Percentiles rank a stretch among this genome's conserved stretches.
These are phyloP conservation scores for Megalops cyprinoides DNA, from an alignment of 2,797 vertebrate species.

Conservation along the genomic window DNA sequence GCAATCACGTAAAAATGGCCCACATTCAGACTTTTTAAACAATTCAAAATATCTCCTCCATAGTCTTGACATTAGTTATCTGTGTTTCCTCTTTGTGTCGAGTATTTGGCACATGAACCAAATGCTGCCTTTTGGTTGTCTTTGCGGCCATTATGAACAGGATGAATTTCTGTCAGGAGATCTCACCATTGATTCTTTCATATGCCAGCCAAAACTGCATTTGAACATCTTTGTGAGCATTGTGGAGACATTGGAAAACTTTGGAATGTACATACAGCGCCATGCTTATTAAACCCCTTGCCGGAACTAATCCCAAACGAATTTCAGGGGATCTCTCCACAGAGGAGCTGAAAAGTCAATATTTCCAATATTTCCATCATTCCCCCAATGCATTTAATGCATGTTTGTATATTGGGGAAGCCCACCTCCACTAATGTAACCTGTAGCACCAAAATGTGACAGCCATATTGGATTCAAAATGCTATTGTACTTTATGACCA, in stretches of 20 bases:
- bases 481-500: too few relatives aligned
- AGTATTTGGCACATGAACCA: not conserved
- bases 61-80: not conserved
- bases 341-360: too few relatives aligned
- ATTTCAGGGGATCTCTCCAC: too few relatives aligned
- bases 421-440: too few relatives aligned
- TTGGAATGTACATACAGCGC: too few relatives aligned
- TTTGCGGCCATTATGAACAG: conserved; percentile 39
- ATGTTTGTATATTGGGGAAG: too few relatives aligned
- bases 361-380: too few relatives aligned
- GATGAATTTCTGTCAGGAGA: conserved; percentile 34
- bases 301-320: too few relatives aligned
- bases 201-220: conserved; percentile 29
- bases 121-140: not conserved
- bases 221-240: not conserved
- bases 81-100: not conserved
- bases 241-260: conserved; percentile 25
- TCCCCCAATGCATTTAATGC: too few relatives aligned
- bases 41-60: not conserved
- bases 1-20: not conserved
- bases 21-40: not conserved
- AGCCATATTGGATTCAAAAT: too few relatives aligned
- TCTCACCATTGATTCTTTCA: conserved; percentile 33
- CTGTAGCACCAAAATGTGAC: too few relatives aligned
- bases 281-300: too few relatives aligned